Base-by-base conservation (phyloP, 2,888 invertebrate genomes). In the Chirona hameri region DNA sequence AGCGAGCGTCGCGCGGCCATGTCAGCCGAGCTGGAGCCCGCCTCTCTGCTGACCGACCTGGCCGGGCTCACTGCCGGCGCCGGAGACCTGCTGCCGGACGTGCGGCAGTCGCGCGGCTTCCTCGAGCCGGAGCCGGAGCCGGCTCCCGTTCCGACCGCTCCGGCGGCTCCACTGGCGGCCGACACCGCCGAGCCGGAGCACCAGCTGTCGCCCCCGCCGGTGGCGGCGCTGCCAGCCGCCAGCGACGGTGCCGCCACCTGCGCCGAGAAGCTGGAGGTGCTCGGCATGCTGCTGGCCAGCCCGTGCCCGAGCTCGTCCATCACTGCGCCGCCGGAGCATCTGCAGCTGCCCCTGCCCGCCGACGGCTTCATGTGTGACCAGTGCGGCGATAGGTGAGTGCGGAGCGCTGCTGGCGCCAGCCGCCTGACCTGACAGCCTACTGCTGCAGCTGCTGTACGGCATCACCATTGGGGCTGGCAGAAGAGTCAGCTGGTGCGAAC, bases 321-420 rank as follows among this genome's bases (percentile, higher is more conserved):
- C 81, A 31, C 14, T 82, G 76, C 55, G 82, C 69, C 31, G 83
- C 82, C 79, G 72, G 79, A 60, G 60, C 72, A 10, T 46, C 76
- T 65, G 83, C 82, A 15, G 83, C 84, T 39, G 81, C 81, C 79
- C 27, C 80, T 80, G 80, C 80, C 80, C 15, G 5, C 27, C 15
- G 80, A 80, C 48, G 80, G 80, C 48, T 80, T 52, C 80, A 80
- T 80, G 80, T 80, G 80, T 29, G 80, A 80, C 80, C 80, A 80
- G 80, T 80, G 80, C 80, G 80, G 80, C 27, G 80, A 80, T 52
- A 9, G 80, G 80, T 80, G 27, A 2, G 76, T 72, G 31, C 9
- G 5, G n/a, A 0, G 31, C 31, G 14, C 7, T 12, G 15, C 52
- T 52, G 10, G 18, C 7, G 52, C 15, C 52, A 12, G 52, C 18